These are phyloP conservation scores for Gymnothorax javanicus DNA, from an alignment of 2,797 vertebrate species.

Conservation along the genomic window DNA sequence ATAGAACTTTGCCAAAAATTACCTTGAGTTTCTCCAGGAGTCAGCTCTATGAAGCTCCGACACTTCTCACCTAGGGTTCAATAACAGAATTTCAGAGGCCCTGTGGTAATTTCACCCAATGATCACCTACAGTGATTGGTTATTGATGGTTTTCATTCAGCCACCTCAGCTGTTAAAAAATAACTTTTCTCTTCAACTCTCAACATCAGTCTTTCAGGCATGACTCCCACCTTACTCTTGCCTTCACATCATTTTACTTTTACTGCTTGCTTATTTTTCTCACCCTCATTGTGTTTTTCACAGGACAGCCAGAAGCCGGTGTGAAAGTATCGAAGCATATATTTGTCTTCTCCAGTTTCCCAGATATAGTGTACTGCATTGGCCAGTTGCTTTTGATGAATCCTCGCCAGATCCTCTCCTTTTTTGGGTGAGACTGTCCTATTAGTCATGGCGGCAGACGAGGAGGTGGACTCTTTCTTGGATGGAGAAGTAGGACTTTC, in stretches of 20 bases:
- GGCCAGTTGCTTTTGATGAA: conserved; percentile 70
- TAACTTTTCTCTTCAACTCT: not conserved
- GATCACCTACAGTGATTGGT: not conserved
- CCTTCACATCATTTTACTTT: not conserved
- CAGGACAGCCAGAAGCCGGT: conserved; percentile 86
- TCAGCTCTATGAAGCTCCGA: conserved; percentile 81
- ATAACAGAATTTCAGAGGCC: not conserved
- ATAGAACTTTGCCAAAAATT: conserved; percentile 6
- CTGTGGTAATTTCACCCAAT: not conserved
- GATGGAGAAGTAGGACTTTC: conserved; percentile 73
- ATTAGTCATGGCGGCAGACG: conserved; percentile 54
- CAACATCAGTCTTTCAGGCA: not conserved
- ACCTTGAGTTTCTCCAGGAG: conserved; percentile 79
- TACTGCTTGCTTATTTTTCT: conserved; percentile 31
- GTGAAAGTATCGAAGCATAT: conserved; percentile 82
- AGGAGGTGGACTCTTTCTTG: conserved; percentile 36
- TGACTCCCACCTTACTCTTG: not conserved
- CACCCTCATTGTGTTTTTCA: conserved; percentile 80
- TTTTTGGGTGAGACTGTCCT: conserved; percentile 66
- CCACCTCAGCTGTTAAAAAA: not conserved
- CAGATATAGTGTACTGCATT: conserved; percentile 84
- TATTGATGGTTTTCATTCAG: not conserved
- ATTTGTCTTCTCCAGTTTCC: conserved; percentile 87
- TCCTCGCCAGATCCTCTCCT: conserved; percentile 69
- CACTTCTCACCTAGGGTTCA: conserved; percentile 74